phyloP scores from a whole-genome alignment of 2,888 invertebrate genomes.

The Chymomyza fuscimana region DNA sequence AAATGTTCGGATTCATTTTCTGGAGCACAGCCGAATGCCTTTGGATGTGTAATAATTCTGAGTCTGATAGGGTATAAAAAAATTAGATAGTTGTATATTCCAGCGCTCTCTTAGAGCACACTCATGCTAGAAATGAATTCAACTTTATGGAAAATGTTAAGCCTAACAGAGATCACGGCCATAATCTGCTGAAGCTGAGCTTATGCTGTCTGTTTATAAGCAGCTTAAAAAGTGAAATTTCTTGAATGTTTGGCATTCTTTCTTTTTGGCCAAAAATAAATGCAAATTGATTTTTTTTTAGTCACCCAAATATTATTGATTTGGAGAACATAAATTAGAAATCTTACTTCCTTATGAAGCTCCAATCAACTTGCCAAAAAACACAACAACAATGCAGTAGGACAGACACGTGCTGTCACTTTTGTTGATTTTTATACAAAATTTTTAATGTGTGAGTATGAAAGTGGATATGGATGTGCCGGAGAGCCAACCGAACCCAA shows the following conservation, averaged over 20 bases:
- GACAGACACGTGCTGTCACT: no score
- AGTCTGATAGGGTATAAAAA: no score
- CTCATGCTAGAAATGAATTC: no score
- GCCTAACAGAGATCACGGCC: no score
- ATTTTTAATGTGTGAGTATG: not conserved
- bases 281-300: slow-evolving; percentile 41
- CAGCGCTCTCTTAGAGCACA: no score
- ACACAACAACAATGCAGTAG: no score
- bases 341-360: no score
- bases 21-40: no score
- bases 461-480: slow-evolving; percentile 1
- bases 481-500: not conserved
- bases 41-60: no score
- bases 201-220: not conserved
- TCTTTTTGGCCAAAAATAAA: slow-evolving; percentile 30
- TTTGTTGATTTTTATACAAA: not conserved
- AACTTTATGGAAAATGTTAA: no score
- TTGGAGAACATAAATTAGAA: slow-evolving; percentile 10
- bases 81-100: no score
- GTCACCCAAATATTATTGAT: slow-evolving; percentile 23
- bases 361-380: slow-evolving; percentile 1
- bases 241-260: slow-evolving; percentile 38
- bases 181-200: not conserved
- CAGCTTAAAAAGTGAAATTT: slow-evolving; percentile 70
- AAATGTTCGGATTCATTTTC: no score